Percentiles rank a stretch among this genome's conserved stretches.
Evolutionary conservation across 2,113 vertebrate genomes (phyloP).

Genomic region (Nerophis ophidion): DNA sequence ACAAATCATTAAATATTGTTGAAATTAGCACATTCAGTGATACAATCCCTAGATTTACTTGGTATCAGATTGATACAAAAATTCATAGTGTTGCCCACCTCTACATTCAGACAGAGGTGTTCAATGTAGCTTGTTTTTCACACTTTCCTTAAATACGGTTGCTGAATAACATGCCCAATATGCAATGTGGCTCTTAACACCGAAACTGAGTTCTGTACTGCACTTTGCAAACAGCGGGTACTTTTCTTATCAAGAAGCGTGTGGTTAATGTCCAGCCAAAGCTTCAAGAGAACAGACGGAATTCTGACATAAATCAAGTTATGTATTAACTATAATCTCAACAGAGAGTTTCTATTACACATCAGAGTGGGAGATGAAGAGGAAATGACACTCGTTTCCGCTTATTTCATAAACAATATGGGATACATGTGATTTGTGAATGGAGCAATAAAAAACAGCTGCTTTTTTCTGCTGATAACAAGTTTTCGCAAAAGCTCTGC

Average conservation of each 20-base stretch:
- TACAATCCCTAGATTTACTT: too few species aligned
- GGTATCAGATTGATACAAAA: too few species aligned
- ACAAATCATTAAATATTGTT: too few species aligned
- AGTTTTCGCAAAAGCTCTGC: slow-evolving; percentile 40
- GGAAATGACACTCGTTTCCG: slow-evolving; percentile 12
- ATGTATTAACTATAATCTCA: slow-evolving; percentile 45
- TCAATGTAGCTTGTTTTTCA: too few species aligned
- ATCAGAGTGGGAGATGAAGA: slow-evolving; percentile 23
- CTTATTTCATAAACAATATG: slow-evolving; percentile 1
- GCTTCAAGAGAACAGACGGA: slow-evolving; percentile 3
- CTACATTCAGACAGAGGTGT: too few species aligned
- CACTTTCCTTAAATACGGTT: too few species aligned
- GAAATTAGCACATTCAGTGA: too few species aligned
- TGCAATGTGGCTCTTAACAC: slow-evolving; percentile 33
- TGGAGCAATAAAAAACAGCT: too few species aligned
- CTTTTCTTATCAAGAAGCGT: slow-evolving; percentile 28
- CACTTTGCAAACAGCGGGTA: slow-evolving; percentile 41
- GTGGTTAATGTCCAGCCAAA: slow-evolving; percentile 15
- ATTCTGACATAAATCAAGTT: slow-evolving; percentile 31
- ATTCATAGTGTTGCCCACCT: too few species aligned
- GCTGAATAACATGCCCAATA: slow-evolving; percentile 24
- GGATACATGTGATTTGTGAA: too few species aligned
- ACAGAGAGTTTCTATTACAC: slow-evolving; percentile 20
- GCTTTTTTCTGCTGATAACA: too few species aligned
- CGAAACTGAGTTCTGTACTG: slow-evolving; percentile 26